Base-by-base conservation (phyloP, 2,113 vertebrate species). In the Rousettus leschenaultii region DNA sequence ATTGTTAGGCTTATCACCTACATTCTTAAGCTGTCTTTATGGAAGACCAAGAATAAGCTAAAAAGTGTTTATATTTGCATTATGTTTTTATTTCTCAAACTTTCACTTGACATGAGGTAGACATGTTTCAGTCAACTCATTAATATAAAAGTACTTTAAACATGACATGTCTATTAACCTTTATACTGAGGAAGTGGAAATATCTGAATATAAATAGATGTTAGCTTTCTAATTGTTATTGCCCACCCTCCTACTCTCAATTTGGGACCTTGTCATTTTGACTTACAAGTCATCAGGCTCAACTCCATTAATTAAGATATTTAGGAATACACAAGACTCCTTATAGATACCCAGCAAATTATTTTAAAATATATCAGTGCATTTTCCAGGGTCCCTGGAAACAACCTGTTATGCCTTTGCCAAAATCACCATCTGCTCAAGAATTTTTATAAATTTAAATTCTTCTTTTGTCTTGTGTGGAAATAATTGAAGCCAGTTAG, bases 371-470 rank as follows among this genome's bases (percentile, higher is more conserved):
- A 82, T 75, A 71, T 2, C 53, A 95, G 28, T 91, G 24, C 3
- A 75, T 63, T 83, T 93, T 86, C 19, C 9, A 38, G 7, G 2
- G 15, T 93, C 16, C 57, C 91, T 92, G 22, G 70, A 86, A 93
- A 88, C 5, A 77, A 65, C 86, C 15, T 93, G n/a, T 30, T 80
- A 35, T 74, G 59, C 5, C 57, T 61, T 79, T 91, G 21, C 48
- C 43, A 24, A 95, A 89, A 77, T 91, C 24, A 59, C 38, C 74
- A 86, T 92, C 38, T 93, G 53, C 33, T 89, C 35, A 55, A 84
- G 4, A 96, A 38, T 43, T 82, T 94, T 96, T 94, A 78, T 59
- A 89, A 94, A 89, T 66, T 55, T 48, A 71, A 91, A 75, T 38
- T 79, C 2, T 95, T 59, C 18, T 57, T 91, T 97, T 84, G 30